phyloP scores from a whole-genome alignment of 2,888 invertebrate species.

The Sphaeridia pumilis region DNA sequence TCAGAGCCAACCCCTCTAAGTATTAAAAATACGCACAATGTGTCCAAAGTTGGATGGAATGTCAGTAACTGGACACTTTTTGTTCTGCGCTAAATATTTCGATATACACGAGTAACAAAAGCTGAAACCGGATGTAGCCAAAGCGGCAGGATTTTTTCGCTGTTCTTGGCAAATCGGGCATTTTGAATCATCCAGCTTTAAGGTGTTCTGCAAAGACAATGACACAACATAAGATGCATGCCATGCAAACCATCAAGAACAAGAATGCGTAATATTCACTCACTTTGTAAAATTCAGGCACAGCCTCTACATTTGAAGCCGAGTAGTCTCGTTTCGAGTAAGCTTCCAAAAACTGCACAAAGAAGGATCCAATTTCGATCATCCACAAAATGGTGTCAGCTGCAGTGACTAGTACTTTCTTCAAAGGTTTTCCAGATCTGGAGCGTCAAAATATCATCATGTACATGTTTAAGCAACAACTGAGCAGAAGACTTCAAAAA shows the following conservation, averaged over 20 bases:
- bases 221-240: no score
- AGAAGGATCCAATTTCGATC: conserved; percentile 29
- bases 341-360: conserved; percentile 30
- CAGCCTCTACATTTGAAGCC: conserved; percentile 6
- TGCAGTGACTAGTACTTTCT: conserved; percentile 4
- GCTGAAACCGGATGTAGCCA: conserved; percentile 27
- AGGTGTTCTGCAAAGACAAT: conserved; percentile 11
- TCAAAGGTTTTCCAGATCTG: conserved; percentile 4
- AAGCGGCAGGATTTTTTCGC: conserved; percentile 26
- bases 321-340: conserved; percentile 19
- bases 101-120: conserved; percentile 29
- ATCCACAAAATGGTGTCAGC: conserved; percentile 9
- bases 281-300: conserved; percentile 14
- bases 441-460: neutral
- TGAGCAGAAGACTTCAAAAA: no score
- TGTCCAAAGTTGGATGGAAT: conserved; percentile 19
- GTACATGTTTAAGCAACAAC: neutral
- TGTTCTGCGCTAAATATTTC: conserved; percentile 16
- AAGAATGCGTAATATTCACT: neutral
- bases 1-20: no score
- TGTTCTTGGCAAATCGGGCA: conserved; percentile 26
- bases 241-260: neutral
- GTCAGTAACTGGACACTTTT: conserved; percentile 24
- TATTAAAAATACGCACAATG: conserved; percentile 24
- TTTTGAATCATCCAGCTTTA: conserved; percentile 18